Conservation (phyloP, 2,797 vertebrate species). For the Spheniscus humboldti region DNA sequence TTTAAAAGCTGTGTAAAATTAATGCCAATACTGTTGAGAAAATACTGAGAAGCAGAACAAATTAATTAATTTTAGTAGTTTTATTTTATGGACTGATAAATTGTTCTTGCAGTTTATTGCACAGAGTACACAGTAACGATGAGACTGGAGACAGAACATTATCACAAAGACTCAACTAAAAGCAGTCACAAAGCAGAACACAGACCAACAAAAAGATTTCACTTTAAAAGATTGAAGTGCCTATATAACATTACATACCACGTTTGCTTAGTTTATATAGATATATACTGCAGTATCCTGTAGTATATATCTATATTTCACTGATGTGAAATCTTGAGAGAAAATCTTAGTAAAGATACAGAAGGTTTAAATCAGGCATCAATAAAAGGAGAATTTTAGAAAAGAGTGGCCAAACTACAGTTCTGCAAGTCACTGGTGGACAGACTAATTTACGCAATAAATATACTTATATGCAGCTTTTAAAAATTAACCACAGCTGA, state of each 20-base stretch:
- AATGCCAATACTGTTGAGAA: neutral
- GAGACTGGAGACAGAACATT: neutral
- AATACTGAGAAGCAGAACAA: neutral
- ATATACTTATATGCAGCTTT: neutral
- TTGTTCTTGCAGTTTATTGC: neutral
- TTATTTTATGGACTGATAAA: conserved; percentile 18
- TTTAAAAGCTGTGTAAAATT: conserved; percentile 22
- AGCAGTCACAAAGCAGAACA: neutral
- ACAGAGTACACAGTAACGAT: neutral
- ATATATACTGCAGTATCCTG: neutral
- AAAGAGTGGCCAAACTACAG: too few species aligned
- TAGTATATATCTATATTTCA: too few species aligned
- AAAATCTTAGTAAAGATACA: too few species aligned
- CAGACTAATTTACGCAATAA: neutral
- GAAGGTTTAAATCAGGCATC: too few species aligned
- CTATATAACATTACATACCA: neutral
- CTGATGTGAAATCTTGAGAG: too few species aligned
- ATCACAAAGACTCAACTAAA: neutral
- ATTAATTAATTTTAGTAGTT: conserved; percentile 28
- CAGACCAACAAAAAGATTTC: neutral
- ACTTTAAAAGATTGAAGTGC: neutral
- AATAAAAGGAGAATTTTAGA: too few species aligned
- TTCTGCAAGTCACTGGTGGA: neutral
- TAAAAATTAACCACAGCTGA: neutral
- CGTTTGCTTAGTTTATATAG: neutral